Evolutionary conservation across 64 coral and sea anemone genomes (phyloP).

Genomic region (Actinia tenebrosa): DNA sequence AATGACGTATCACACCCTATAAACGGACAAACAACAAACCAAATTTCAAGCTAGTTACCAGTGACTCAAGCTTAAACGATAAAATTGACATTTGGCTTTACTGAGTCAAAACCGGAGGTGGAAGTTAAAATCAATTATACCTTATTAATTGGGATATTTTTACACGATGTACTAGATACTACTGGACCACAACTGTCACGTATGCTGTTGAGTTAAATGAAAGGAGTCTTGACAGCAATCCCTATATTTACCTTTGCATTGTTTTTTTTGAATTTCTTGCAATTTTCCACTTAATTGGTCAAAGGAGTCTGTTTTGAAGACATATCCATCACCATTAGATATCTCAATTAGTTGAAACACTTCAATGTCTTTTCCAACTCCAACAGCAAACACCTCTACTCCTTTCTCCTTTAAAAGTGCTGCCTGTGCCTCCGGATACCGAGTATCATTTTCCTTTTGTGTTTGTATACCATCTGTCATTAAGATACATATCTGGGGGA

Average conservation of each 20-base stretch:
- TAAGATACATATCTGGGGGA: background rate
- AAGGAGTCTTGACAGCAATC: background rate
- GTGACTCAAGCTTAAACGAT: too few relatives aligned
- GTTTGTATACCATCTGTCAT: constrained; percentile 12
- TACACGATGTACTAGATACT: too few relatives aligned
- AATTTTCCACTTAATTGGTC: background rate
- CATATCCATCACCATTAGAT: background rate
- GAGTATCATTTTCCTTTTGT: background rate
- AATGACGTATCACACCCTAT: constrained; percentile 36
- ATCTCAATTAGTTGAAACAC: background rate
- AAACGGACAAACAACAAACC: background rate
- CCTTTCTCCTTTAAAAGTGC: background rate
- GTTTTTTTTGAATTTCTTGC: background rate
- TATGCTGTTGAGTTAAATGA: too few relatives aligned
- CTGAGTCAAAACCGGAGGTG: too few relatives aligned
- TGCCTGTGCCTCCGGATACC: background rate
- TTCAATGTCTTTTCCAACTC: background rate
- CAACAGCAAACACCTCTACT: background rate
- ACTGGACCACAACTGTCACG: too few relatives aligned
- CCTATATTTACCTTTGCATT: constrained; percentile 14
- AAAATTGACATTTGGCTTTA: too few relatives aligned
- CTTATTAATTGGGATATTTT: too few relatives aligned
- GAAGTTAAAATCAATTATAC: too few relatives aligned
- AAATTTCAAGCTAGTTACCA: too few relatives aligned
- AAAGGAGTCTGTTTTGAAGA: background rate